Evolutionary conservation across 2,113 vertebrate species (phyloP).

Genomic region (Cygnus buccinator): DNA sequence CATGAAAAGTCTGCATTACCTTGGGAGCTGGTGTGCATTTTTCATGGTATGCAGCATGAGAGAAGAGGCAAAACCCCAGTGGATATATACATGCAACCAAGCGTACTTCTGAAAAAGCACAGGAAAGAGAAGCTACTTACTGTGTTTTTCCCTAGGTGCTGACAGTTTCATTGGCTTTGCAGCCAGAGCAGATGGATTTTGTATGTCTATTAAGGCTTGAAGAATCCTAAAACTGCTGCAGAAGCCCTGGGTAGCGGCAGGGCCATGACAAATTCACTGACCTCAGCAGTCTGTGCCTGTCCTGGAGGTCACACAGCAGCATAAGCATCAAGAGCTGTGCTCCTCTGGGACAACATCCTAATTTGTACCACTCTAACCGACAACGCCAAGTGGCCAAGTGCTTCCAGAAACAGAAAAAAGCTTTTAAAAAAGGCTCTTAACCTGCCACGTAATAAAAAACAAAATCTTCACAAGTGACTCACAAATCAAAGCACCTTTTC

Average conservation of each 20-base stretch:
- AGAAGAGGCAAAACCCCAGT: background rate
- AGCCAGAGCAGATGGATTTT: background rate
- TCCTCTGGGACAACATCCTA: background rate
- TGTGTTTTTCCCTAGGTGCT: background rate
- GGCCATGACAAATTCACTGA: accelerated
- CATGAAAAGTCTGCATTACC: background rate
- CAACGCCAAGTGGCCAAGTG: background rate
- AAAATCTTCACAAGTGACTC: background rate
- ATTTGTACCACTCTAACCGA: accelerated
- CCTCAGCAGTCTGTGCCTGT: too few species aligned
- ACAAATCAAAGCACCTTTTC: background rate
- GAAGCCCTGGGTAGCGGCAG: background rate
- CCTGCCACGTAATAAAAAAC: background rate
- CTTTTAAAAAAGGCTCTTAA: background rate
- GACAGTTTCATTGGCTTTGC: background rate
- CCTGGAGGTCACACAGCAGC: accelerated
- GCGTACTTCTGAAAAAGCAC: too few species aligned
- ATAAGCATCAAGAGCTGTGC: background rate
- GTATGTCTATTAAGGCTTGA: background rate
- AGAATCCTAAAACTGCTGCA: background rate
- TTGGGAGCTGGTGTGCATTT: background rate
- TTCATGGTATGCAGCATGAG: accelerated
- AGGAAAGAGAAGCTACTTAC: background rate
- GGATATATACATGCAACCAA: accelerated
- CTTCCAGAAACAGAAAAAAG: background rate